Evolutionary conservation across 2,113 vertebrate species (phyloP).

Genomic region (Cavia porcellus): DNA sequence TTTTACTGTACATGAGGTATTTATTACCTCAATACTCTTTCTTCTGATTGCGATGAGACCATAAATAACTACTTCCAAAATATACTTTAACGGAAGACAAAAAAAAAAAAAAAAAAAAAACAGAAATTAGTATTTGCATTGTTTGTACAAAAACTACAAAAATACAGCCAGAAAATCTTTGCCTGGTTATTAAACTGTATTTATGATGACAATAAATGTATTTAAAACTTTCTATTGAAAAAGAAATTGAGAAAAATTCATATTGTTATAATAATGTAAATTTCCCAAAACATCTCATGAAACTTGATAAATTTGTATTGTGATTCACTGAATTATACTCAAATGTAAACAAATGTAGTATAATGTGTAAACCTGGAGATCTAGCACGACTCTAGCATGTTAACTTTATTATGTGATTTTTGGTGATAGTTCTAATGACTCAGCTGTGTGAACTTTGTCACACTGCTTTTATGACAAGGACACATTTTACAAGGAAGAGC

Average conservation of each 20-base stretch:
- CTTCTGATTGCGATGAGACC: slow-evolving; percentile 13
- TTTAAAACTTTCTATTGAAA: background rate
- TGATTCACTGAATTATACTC: background rate
- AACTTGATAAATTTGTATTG: background rate
- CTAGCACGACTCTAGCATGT: background rate
- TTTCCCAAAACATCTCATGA: background rate
- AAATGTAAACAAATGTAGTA: background rate
- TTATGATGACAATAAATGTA: background rate
- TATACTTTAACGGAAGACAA: background rate
- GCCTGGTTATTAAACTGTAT: background rate
- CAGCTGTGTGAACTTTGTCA: background rate
- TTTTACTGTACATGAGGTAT: background rate
- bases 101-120: too few relatives aligned
- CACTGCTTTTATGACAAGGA: background rate
- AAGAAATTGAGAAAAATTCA: background rate
- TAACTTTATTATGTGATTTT: background rate
- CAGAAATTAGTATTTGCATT: background rate
- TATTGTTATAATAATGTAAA: background rate
- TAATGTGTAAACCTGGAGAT: background rate
- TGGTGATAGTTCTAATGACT: background rate
- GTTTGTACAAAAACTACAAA: background rate
- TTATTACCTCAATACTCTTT: slow-evolving; percentile 14
- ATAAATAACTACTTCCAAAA: slow-evolving; percentile 3
- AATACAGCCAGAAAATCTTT: background rate
- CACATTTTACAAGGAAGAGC: background rate